phyloP scores from a whole-genome alignment of 2,113 vertebrate genomes.

The Marcusenius ussheri region DNA sequence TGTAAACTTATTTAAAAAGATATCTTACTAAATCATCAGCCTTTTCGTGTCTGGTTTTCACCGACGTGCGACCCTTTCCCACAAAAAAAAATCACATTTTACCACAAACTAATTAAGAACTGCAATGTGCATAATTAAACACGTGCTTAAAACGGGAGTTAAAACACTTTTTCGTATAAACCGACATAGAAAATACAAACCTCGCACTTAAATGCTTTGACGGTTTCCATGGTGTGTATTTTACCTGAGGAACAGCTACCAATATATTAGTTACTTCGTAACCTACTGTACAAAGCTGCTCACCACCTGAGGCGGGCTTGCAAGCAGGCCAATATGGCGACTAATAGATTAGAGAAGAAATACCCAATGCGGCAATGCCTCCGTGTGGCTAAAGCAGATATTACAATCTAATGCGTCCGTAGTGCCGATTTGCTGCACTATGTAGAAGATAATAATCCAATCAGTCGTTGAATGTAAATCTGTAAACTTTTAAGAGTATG shows the following conservation, averaged over 20 bases:
- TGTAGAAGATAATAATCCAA: background rate
- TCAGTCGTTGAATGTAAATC: background rate
- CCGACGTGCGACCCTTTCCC: background rate
- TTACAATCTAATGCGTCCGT: background rate
- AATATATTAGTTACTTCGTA: background rate
- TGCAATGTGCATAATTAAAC: background rate
- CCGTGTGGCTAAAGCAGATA: background rate
- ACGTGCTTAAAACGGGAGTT: background rate
- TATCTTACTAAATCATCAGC: background rate
- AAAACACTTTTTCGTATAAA: background rate
- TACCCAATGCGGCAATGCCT: background rate
- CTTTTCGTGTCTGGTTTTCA: background rate
- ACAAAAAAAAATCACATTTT: background rate
- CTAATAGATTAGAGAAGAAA: background rate
- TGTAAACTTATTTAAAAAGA: background rate
- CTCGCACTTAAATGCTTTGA: background rate
- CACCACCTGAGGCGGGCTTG: background rate
- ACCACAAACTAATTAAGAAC: background rate
- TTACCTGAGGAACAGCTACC: background rate
- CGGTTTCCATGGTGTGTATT: background rate
- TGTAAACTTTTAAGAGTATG: background rate
- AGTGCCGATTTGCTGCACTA: background rate
- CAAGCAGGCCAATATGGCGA: background rate
- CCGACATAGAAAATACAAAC: background rate
- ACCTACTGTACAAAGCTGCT: background rate